These are phyloP conservation scores for Hartigia nigra DNA, from an alignment of 2,888 invertebrate species.

Conservation along the genomic window DNA sequence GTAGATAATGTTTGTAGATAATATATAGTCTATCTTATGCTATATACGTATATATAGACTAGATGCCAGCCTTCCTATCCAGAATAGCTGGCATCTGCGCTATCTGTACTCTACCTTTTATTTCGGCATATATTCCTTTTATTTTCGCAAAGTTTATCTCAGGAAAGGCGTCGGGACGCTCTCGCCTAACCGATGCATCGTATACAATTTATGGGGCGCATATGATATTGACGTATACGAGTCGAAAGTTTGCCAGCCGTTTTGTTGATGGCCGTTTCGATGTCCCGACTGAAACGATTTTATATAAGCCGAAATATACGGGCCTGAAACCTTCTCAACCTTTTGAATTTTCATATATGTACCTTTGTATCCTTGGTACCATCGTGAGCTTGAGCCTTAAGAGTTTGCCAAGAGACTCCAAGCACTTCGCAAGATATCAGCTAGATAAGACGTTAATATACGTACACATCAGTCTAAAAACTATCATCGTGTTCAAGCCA, in stretches of 20 bases:
- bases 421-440: neutral
- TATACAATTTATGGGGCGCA: conserved; percentile 41
- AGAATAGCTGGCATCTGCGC: neutral
- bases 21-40: neutral
- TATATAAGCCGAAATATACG: neutral
- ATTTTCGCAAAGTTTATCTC: neutral
- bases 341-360: neutral
- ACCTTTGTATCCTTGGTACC: neutral
- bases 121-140: neutral
- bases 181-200: neutral
- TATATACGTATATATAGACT: neutral
- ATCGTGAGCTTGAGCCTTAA: neutral
- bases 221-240: conserved; percentile 44
- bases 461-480: neutral
- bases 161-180: neutral
- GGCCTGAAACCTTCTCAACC: neutral
- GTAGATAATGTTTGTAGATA: neutral
- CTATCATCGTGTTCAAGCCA: neutral
- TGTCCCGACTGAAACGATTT: neutral
- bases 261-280: neutral
- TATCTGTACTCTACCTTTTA: neutral
- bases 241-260: conserved; percentile 34
- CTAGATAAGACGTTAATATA: neutral
- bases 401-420: neutral
- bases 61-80: neutral